Evolutionary conservation across 23 tunicate genomes (phyloP).

Genomic region (Botrylloides violaceus): DNA sequence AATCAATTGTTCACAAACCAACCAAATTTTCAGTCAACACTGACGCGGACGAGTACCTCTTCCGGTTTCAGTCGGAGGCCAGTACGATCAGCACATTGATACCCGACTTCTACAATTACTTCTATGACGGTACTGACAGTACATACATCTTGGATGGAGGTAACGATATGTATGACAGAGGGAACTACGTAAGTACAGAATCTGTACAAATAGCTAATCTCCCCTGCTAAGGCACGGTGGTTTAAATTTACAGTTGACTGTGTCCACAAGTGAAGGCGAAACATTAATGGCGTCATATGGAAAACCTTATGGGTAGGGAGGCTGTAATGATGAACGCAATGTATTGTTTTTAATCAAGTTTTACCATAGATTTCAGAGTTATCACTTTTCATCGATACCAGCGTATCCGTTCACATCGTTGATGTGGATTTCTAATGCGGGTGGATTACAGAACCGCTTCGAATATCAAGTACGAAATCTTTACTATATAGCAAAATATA

Average conservation of each 20-base stretch:
- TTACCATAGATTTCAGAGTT: neutral
- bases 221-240: neutral
- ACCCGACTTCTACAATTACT: constrained; percentile 24
- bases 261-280: neutral
- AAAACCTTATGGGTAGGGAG: constrained; percentile 4
- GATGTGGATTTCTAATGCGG: constrained; percentile 14
- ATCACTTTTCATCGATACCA: constrained; percentile 10
- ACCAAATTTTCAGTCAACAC: neutral
- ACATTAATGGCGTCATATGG: constrained; percentile 9
- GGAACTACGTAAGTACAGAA: constrained; percentile 35
- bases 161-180: constrained; percentile 35
- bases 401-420: constrained; percentile 19
- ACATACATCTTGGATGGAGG: constrained; percentile 33
- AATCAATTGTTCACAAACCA: neutral
- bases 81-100: neutral
- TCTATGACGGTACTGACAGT: constrained; percentile 25
- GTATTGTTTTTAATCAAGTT: neutral
- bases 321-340: neutral
- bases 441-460: neutral
- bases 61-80: neutral
- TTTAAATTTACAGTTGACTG: neutral
- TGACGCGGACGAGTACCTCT: constrained; percentile 9
- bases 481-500: too few species aligned
- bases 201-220: neutral
- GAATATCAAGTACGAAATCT: neutral